Evolutionary conservation across 2,888 invertebrate species (phyloP).

Genomic region (Lathronympha strigana): DNA sequence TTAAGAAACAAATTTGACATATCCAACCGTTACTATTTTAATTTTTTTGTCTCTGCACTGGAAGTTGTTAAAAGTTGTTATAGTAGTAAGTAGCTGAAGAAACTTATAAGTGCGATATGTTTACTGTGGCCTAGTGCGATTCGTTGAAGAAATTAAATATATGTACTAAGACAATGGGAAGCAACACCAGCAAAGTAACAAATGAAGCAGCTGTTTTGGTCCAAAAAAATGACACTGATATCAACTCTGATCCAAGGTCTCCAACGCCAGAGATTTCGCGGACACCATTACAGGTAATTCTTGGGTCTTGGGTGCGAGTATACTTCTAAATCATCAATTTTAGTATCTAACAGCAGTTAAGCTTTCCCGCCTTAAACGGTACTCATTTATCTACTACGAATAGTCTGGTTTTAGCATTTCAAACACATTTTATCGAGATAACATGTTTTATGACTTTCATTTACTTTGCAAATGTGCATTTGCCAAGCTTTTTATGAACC

Average conservation of each 20-base stretch:
- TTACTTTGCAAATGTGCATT: no score
- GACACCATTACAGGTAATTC: slow-evolving; percentile 84
- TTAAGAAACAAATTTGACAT: slow-evolving; percentile 65
- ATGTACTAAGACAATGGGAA: slow-evolving; percentile 64
- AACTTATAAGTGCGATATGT: slow-evolving; percentile 19
- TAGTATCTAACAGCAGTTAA: background rate
- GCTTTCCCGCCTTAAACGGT: slow-evolving; percentile 3
- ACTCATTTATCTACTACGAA: background rate
- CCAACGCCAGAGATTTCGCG: slow-evolving; percentile 84
- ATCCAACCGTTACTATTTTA: slow-evolving; percentile 71
- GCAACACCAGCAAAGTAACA: slow-evolving; percentile 70
- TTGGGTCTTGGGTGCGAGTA: background rate
- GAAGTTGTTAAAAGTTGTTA: slow-evolving; percentile 29
- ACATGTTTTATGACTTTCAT: background rate
- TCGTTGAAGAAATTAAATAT: slow-evolving; percentile 17
- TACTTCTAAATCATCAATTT: background rate
- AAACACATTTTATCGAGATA: background rate
- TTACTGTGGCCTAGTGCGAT: slow-evolving; percentile 30
- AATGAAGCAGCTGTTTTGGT: slow-evolving; percentile 57
- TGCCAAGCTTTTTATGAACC: no score
- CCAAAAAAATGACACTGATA: slow-evolving; percentile 62
- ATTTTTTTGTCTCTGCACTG: slow-evolving; percentile 47
- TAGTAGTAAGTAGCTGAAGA: slow-evolving; percentile 9
- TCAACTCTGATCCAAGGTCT: slow-evolving; percentile 83
- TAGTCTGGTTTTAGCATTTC: background rate